Percentiles rank a stretch among this genome's conserved stretches.
Evolutionary conservation across 92 coral and sea anemone genomes (phyloP).

Genomic region (Zoanthus solanderi): DNA sequence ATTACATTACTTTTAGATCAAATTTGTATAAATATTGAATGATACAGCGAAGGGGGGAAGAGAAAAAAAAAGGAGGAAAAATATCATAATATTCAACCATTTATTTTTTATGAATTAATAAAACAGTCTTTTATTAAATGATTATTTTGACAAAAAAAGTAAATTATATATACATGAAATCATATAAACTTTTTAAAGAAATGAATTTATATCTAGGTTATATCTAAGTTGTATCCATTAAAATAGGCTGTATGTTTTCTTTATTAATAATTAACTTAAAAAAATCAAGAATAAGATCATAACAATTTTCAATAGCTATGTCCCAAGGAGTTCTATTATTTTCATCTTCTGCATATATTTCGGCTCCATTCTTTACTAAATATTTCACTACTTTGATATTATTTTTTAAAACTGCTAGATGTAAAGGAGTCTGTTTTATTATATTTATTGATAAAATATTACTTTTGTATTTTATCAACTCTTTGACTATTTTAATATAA

Average conservation of each 20-base stretch:
- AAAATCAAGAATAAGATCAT: neutral
- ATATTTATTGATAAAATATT: neutral
- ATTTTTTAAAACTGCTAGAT: neutral
- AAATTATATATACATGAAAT: no score
- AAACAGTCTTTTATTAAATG: no score
- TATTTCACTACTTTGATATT: slow-evolving; percentile 4
- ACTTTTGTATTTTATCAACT: slow-evolving; percentile 6
- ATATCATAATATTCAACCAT: no score
- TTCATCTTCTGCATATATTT: neutral
- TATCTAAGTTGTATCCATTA: neutral
- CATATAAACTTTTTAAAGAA: no score
- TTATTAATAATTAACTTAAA: neutral
- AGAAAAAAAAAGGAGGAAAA: no score
- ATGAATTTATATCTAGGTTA: no score
- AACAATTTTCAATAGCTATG: neutral
- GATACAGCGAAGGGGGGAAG: no score
- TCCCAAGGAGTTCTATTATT: neutral
- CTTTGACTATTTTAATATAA: neutral
- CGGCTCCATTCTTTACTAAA: neutral
- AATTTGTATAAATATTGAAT: no score
- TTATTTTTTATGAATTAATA: no score
- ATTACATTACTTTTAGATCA: no score
- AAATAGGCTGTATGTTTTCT: neutral
- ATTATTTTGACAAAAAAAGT: no score
- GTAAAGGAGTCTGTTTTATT: slow-evolving; percentile 6